Conservation (phyloP, 2,888 invertebrate species). For the Arenicola marina region DNA sequence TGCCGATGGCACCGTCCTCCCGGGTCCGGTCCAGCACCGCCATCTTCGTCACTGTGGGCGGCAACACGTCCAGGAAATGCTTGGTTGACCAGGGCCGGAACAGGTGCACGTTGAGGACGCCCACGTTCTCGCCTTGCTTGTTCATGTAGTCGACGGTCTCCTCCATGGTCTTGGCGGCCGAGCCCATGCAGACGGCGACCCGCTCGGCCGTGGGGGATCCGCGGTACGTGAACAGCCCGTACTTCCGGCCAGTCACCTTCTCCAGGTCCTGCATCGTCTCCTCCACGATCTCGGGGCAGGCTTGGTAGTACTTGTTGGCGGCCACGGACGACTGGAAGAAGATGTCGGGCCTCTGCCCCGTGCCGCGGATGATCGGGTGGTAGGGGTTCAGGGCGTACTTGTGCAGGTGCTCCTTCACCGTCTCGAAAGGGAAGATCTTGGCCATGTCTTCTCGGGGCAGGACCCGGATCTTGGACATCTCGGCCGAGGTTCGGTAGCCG, state of each 20-base stretch:
- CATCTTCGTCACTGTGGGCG: slow-evolving; percentile 25
- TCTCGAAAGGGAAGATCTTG: slow-evolving; percentile 27
- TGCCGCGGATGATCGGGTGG: slow-evolving; percentile 33
- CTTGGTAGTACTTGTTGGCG: slow-evolving; percentile 31
- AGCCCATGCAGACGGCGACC: slow-evolving; percentile 33
- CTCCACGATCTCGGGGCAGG: slow-evolving; percentile 26
- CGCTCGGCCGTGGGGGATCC: slow-evolving; percentile 30
- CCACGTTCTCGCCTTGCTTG: slow-evolving; percentile 30
- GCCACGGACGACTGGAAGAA: slow-evolving; percentile 35
- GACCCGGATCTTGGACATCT: slow-evolving; percentile 31
- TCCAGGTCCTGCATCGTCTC: slow-evolving; percentile 25
- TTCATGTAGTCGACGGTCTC: slow-evolving; percentile 33
- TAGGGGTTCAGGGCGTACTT: slow-evolving; percentile 33
- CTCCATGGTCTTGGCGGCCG: slow-evolving; percentile 28
- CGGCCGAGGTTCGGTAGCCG: slow-evolving; percentile 36
- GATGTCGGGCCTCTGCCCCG: slow-evolving; percentile 36
- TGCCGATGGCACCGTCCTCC: slow-evolving; percentile 34
- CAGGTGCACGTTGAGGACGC: slow-evolving; percentile 33
- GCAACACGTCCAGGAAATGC: slow-evolving; percentile 30
- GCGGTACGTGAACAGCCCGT: slow-evolving; percentile 32
- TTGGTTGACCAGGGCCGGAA: slow-evolving; percentile 34
- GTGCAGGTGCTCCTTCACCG: slow-evolving; percentile 27
- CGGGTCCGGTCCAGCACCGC: slow-evolving; percentile 35
- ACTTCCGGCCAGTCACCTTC: slow-evolving; percentile 25
- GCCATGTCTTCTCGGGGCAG: slow-evolving; percentile 30